A percentile compares a stretch with the other conserved stretches of the same genome.
phyloP scores from a whole-genome alignment of 2,888 invertebrate species.

The Tenodera sinensis region DNA sequence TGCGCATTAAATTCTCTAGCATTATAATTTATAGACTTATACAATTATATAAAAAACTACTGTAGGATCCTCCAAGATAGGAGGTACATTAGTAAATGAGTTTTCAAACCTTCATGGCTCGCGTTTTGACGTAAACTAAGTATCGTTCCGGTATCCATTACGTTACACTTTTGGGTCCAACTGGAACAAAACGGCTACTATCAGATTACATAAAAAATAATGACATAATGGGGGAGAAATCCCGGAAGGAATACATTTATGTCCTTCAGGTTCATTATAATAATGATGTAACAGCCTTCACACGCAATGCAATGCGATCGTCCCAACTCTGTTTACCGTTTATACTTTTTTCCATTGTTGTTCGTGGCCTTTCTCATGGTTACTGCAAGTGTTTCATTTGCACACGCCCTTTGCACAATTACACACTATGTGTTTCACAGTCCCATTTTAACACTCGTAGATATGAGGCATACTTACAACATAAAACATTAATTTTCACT shows the following conservation, averaged over 20 bases:
- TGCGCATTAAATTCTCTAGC: no score
- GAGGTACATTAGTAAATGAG: no score
- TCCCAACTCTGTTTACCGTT: neutral
- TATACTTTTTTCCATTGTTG: neutral
- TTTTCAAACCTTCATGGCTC: no score
- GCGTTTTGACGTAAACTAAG: no score
- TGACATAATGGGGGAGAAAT: neutral
- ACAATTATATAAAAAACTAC: no score
- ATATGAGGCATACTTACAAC: no score
- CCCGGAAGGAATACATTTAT: neutral
- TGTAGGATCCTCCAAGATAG: no score
- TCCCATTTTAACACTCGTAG: no score
- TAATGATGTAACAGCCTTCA: neutral
- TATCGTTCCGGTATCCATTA: neutral
- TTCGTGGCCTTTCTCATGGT: neutral
- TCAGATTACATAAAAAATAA: neutral
- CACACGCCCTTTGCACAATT: neutral
- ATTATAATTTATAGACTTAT: no score
- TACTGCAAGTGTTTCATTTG: neutral
- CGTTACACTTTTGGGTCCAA: neutral
- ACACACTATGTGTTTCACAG: no score
- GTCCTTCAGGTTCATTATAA: neutral
- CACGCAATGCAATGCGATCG: neutral
- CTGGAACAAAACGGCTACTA: neutral
- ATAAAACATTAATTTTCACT: no score